phyloP scores from a whole-genome alignment of 2,888 invertebrate genomes.

The Agrochola circellaris region DNA sequence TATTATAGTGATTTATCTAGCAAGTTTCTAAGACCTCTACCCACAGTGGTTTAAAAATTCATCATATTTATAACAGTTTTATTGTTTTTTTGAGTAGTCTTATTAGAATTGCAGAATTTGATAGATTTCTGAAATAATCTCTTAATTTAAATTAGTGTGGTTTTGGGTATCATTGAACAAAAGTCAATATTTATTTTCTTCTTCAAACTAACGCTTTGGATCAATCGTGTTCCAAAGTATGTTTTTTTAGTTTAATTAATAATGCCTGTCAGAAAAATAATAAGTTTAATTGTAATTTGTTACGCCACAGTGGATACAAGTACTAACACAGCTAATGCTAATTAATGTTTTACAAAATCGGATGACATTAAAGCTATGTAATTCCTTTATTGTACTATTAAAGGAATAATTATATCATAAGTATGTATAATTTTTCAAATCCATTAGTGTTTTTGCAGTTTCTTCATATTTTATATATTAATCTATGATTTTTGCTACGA shows the following conservation, averaged over 20 bases:
- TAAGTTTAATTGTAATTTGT: too few relatives aligned
- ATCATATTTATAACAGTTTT: background rate
- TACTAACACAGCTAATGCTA: conserved; percentile 59
- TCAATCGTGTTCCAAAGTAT: background rate
- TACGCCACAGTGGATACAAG: conserved; percentile 47
- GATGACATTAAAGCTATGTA: conserved; percentile 79
- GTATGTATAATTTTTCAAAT: conserved; percentile 85
- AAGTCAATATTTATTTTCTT: background rate
- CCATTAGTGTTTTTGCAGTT: conserved; percentile 89
- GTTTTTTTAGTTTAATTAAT: background rate
- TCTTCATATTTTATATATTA: conserved; percentile 74
- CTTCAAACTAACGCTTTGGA: background rate
- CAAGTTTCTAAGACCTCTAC: conserved; percentile 53
- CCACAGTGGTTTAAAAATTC: conserved; percentile 39
- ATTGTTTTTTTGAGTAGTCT: background rate
- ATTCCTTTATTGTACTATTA: conserved; percentile 76
- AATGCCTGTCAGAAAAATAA: too few relatives aligned
- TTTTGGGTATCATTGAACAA: background rate
- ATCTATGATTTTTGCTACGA: conserved; percentile 77
- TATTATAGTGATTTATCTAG: conserved; percentile 64
- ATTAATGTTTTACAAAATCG: conserved; percentile 64
- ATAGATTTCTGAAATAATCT: background rate
- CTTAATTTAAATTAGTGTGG: background rate
- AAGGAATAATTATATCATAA: conserved; percentile 74
- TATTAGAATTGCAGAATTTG: background rate